Conservation (phyloP, 2,888 invertebrate genomes). For the Platycheirus rosarum region DNA sequence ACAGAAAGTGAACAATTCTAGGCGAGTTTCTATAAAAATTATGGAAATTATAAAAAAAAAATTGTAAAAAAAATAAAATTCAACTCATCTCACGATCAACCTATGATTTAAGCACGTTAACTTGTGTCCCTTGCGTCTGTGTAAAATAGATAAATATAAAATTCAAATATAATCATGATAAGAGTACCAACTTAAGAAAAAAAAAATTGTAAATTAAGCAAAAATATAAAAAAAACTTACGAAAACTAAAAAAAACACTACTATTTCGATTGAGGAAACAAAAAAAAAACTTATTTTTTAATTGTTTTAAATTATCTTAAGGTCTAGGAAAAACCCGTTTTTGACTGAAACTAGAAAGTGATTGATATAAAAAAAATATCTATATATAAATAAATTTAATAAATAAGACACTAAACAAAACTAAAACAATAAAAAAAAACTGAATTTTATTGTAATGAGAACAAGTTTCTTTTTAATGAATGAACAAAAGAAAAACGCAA, state of each 20-base stretch:
- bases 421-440: conserved; percentile 25
- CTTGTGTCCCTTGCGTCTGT: conserved; percentile 70
- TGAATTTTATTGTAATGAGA: conserved; percentile 52
- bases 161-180: conserved; percentile 37
- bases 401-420: conserved; percentile 57
- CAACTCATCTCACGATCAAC: conserved; percentile 68
- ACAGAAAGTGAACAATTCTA: conserved; percentile 24
- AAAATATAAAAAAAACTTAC: conserved; percentile 37
- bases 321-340: conserved; percentile 73
- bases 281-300: conserved; percentile 64
- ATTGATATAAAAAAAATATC: conserved; percentile 73
- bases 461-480: conserved; percentile 18
- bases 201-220: conserved; percentile 42
- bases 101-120: conserved; percentile 70
- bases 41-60: conserved; percentile 23
- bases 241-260: conserved; percentile 54
- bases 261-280: conserved; percentile 67
- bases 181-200: conserved; percentile 37
- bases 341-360: conserved; percentile 74
- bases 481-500: not conserved
- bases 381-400: conserved; percentile 72
- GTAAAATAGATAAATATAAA: conserved; percentile 64
- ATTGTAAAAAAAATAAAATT: conserved; percentile 20
- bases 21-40: not conserved
- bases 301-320: conserved; percentile 70